phyloP scores from a whole-genome alignment of 2,113 vertebrate genomes.

The Hippoglossus stenolepis region DNA sequence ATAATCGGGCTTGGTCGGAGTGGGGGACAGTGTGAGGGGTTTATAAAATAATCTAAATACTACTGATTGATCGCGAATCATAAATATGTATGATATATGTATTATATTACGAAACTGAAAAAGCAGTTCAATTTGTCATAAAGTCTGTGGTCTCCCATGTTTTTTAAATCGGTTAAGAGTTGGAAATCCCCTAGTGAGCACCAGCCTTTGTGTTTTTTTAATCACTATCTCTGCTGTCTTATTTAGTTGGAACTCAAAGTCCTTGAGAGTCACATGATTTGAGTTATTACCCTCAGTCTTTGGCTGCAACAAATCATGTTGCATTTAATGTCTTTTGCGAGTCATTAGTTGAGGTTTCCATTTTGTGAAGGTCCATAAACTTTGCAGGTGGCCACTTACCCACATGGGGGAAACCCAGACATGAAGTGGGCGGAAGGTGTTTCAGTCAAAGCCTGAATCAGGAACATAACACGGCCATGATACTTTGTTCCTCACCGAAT shows the following conservation, averaged over 20 bases:
- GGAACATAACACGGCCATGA: slow-evolving; percentile 17
- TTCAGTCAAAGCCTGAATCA: slow-evolving; percentile 26
- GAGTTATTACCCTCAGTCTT: slow-evolving; percentile 1
- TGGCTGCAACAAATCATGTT: slow-evolving; percentile 24
- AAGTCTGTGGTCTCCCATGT: too few relatives aligned
- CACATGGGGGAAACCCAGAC: slow-evolving; percentile 27
- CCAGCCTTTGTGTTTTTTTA: not conserved
- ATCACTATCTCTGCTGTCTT: not conserved
- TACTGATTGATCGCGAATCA: too few relatives aligned
- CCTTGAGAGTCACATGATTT: not conserved
- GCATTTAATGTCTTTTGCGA: slow-evolving; percentile 19
- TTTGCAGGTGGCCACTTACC: slow-evolving; percentile 29
- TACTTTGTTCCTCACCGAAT: slow-evolving; percentile 15
- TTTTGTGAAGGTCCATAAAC: not conserved
- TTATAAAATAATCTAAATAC: too few relatives aligned
- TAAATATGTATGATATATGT: too few relatives aligned
- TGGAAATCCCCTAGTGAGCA: too few relatives aligned
- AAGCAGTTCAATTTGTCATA: too few relatives aligned
- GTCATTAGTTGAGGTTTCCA: slow-evolving; percentile 7
- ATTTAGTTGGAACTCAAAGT: not conserved
- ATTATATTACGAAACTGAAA: too few relatives aligned
- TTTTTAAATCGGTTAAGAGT: too few relatives aligned
- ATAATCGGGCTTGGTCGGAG: too few relatives aligned
- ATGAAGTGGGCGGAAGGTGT: not conserved
- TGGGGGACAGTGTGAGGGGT: too few relatives aligned